phyloP scores from a whole-genome alignment of 2,888 invertebrate species.

The Baccha elongata region DNA sequence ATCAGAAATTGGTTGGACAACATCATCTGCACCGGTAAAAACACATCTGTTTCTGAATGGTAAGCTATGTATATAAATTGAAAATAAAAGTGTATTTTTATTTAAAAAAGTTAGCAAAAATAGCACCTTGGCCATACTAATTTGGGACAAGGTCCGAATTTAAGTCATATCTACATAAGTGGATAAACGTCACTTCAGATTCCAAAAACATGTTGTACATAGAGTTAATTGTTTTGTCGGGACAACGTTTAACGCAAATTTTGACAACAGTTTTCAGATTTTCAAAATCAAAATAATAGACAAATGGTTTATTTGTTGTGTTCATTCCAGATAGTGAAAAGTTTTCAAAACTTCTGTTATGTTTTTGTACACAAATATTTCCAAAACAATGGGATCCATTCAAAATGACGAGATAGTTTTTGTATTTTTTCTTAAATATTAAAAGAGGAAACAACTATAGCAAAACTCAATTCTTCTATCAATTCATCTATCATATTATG shows the following conservation, averaged over 20 bases:
- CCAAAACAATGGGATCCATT: slow-evolving; percentile 97
- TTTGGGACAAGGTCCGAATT: too few species aligned
- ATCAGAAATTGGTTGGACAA: background rate
- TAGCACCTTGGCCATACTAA: too few species aligned
- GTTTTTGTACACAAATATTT: slow-evolving; percentile 93
- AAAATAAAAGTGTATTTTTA: background rate
- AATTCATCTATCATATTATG: too few species aligned
- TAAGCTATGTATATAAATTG: background rate
- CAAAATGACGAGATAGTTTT: slow-evolving; percentile 91
- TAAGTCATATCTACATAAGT: too few species aligned
- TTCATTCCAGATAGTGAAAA: slow-evolving; percentile 91
- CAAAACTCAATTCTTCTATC: too few species aligned
- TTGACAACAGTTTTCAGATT: slow-evolving; percentile 90
- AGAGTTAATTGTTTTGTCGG: too few species aligned
- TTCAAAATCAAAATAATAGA: slow-evolving; percentile 92
- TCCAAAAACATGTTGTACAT: too few species aligned
- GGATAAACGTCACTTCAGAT: too few species aligned
- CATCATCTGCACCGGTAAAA: background rate
- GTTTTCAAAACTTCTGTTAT: slow-evolving; percentile 89
- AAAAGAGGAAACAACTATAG: too few species aligned
- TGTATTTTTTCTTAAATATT: slow-evolving; percentile 81
- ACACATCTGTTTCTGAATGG: background rate
- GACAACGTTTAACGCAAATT: slow-evolving; percentile 95
- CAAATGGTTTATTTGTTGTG: slow-evolving; percentile 89
- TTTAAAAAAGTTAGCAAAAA: too few species aligned